Base-by-base conservation (phyloP, 2,113 vertebrate species). In the Synchiropus splendidus region DNA sequence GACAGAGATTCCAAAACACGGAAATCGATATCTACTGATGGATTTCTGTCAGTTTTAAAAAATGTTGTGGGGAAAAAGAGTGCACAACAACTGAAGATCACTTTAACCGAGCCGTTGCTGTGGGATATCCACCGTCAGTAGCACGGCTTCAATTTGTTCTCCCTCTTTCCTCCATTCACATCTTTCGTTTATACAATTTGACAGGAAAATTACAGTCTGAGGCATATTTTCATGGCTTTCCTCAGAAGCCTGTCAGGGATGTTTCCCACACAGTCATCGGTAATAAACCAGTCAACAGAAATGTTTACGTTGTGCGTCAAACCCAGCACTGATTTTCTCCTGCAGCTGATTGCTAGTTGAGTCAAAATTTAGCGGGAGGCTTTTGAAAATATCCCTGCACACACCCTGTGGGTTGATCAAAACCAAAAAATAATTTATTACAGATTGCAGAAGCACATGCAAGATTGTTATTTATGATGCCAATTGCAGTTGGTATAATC, bases 241-340 rank as follows among this genome's bases (percentile, higher is more conserved):
- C 37, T 41, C 41, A 49, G 40, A 16, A 39, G 17, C 35, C 33
- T 42, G 36, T 16, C 48, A 16, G 18, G 12, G 18, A 18, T 31
- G 27, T 41, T 39, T 62, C 57, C 45, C 54, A 40, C 59, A 27
- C 43, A 56, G 67, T 69, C 67, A 52, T 40, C 45, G 55, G 54
- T 50, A 52, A 60, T 65, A 58, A 48, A 45, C 46, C 10, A 42
- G 18, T 59, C 32, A 18, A 21, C 16, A 12, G 36, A 67, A 50
- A 57, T 65, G 52, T 65, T 68, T 59, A 54, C 40, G 35, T 51
- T 64, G 39, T 27, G 49, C 33, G 32, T 16, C 46, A 49, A 52
- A 44, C 48, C 32, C 21, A 57, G 46, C 49, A 10, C 39, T 16
- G 18, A 15, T 30, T 49, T 57, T 38, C 15, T 48, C 37, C 50